Evolutionary conservation across 2,888 invertebrate genomes (phyloP), one percentile per base, ranked within the genome.

Genomic region (Pollenia griseotomentosa): DNA sequence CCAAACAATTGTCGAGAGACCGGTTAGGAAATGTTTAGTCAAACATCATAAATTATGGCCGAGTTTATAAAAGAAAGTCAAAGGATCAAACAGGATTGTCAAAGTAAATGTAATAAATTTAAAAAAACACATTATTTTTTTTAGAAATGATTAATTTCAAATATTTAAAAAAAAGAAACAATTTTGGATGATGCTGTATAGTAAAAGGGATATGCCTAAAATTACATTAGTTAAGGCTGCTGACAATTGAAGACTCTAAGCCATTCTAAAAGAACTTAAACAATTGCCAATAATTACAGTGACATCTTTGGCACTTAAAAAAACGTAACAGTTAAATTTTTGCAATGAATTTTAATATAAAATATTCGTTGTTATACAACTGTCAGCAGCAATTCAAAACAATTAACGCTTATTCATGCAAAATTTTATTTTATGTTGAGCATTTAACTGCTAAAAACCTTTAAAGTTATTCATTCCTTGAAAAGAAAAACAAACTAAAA

Each of bases 161-260:
- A 71, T 57, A 11, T 75, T 63, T n/a, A 61, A 40, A 59, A 19
- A n/a, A 53, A 23, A 48, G 6, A 23, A 44, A n/a, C 6, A 57
- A 44, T 1, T 63, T 44, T 11, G 57, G 57, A 66, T 8, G n/a
- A 53, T 78, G 33, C 44, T 51, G 8, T 51, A 5, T 61, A 61
- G 46, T 23, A 9, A 46, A 53, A 79, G 51, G 19, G 53, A 48
- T 48, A 68, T 88, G 89, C 89, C 88, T 40, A 86, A 90, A 90
- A 91, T 90, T 89, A 88, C 83, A 91, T 91, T 91, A 89, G 91
- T 70, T 88, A 88, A 89, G 91, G 89, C 88, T 91, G 90, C 91
- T 91, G 91, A 91, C 91, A 91, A 88, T 57, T 86, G 40, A 83
- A 83, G 71, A 66, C 66, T 59, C 57, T n/a, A 11, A 46, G 42